Conservation (phyloP, 1,140 invertebrate genomes). For the Drosophila bocki region DNA sequence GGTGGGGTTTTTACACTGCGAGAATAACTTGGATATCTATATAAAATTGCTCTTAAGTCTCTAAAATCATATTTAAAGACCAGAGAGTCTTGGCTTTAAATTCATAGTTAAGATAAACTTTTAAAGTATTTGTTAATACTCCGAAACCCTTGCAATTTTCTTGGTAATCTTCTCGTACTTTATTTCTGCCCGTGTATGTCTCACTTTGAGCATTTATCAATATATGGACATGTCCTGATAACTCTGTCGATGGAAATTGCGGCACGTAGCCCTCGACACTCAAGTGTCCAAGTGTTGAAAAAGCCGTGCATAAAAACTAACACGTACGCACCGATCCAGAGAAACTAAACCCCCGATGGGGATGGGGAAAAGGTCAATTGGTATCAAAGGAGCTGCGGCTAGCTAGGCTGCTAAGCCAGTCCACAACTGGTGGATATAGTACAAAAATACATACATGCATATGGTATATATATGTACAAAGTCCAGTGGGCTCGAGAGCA, state of each 20-base stretch:
- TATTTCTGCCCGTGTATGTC: conserved; percentile 20
- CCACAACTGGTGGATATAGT: background rate
- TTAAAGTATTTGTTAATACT: too few species aligned
- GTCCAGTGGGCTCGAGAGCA: conserved; percentile 40
- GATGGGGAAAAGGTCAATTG: background rate
- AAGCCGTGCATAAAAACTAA: conserved; percentile 69
- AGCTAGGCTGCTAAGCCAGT: conserved; percentile 49
- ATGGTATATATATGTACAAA: background rate
- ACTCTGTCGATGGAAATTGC: conserved; percentile 73
- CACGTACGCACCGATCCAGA: conserved; percentile 64
- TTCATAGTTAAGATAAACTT: background rate
- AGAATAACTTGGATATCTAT: background rate
- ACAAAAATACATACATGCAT: conserved; percentile 3
- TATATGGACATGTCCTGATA: conserved; percentile 74
- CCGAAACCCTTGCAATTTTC: too few species aligned
- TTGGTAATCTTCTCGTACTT: background rate
- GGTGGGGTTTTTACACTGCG: conserved; percentile 21
- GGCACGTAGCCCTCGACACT: conserved; percentile 65
- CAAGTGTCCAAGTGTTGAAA: conserved; percentile 78
- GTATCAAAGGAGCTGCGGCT: conserved; percentile 6
- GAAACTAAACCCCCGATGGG: conserved; percentile 11
- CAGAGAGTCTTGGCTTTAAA: background rate
- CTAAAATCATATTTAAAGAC: background rate
- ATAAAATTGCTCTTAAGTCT: background rate
- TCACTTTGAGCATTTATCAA: conserved; percentile 73